Conservation (phyloP, 2,888 invertebrate genomes). For the Sylvicola fuscatus region DNA sequence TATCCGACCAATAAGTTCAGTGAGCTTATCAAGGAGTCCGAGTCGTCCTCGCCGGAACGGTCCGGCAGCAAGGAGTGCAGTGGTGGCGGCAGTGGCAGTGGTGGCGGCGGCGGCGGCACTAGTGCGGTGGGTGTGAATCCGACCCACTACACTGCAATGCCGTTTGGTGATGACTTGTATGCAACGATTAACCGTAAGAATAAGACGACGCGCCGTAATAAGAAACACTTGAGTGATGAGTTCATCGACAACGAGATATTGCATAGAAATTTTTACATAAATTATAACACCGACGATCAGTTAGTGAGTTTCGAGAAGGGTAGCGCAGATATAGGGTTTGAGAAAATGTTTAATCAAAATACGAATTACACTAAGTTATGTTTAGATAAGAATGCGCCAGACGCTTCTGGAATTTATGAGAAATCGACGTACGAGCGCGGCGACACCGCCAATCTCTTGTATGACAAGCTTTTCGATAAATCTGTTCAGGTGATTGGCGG, state of each 20-base stretch:
- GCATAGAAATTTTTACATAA: constrained; percentile 14
- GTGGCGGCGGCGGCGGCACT: neutral
- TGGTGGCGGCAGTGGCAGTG: constrained; percentile 6
- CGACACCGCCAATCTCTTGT: too few species aligned
- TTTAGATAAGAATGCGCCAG: too few species aligned
- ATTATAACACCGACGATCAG: neutral
- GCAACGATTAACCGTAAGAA: constrained; percentile 26
- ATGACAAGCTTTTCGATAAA: constrained; percentile 2
- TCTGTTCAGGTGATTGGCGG: neutral
- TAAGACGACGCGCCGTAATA: constrained; percentile 13
- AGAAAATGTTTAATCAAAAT: too few species aligned
- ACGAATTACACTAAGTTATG: too few species aligned
- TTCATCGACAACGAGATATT: constrained; percentile 23
- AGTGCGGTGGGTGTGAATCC: neutral
- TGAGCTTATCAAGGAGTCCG: constrained; percentile 9
- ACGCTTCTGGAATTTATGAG: too few species aligned
- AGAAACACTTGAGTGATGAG: constrained; percentile 23
- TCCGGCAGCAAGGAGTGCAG: constrained; percentile 18
- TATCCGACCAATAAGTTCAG: constrained; percentile 13
- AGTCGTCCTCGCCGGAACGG: constrained; percentile 6
- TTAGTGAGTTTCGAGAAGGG: too few species aligned
- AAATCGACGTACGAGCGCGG: too few species aligned
- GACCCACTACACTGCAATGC: too few species aligned
- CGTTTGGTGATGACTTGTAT: constrained; percentile 18
- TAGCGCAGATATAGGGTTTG: too few species aligned